Conservation (phyloP, 2,113 vertebrate species). For the Hoplias malabaricus region DNA sequence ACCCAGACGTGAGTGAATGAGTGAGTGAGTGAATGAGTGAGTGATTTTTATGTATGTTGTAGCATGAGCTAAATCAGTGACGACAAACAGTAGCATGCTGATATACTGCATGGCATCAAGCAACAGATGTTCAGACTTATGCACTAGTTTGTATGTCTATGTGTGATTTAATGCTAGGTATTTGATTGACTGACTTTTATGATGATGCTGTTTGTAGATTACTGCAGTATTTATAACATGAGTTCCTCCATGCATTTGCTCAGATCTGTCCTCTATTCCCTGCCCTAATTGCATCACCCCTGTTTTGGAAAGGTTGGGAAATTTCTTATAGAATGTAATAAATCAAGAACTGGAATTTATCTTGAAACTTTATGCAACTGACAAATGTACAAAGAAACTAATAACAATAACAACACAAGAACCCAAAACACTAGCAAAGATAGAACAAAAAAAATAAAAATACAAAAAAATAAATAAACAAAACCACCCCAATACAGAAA, state of each 20-base stretch:
- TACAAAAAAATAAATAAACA: too few species aligned
- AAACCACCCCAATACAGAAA: too few species aligned
- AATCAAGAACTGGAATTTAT: too few species aligned
- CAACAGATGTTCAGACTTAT: background rate
- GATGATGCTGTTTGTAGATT: background rate
- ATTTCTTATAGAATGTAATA: too few species aligned
- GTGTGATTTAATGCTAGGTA: background rate
- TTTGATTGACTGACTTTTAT: background rate
- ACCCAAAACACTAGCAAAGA: too few species aligned
- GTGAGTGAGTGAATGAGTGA: background rate
- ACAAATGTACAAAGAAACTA: too few species aligned
- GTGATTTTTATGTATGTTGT: background rate
- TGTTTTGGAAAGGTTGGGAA: too few species aligned
- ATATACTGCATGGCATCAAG: slow-evolving; percentile 25
- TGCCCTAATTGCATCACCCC: too few species aligned
- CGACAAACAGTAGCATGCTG: slow-evolving; percentile 1
- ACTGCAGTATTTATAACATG: background rate
- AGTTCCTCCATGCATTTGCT: background rate
- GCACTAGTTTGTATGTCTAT: background rate
- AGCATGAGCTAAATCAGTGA: background rate
- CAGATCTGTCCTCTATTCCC: background rate
- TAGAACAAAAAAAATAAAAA: too few species aligned
- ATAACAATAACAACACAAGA: too few species aligned
- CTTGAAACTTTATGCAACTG: too few species aligned
- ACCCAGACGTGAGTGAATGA: background rate